Evolutionary conservation across 1,140 invertebrate species (phyloP), one percentile per base, ranked within the genome.

Genomic region (Scaptodrosophila lebanonensis): DNA sequence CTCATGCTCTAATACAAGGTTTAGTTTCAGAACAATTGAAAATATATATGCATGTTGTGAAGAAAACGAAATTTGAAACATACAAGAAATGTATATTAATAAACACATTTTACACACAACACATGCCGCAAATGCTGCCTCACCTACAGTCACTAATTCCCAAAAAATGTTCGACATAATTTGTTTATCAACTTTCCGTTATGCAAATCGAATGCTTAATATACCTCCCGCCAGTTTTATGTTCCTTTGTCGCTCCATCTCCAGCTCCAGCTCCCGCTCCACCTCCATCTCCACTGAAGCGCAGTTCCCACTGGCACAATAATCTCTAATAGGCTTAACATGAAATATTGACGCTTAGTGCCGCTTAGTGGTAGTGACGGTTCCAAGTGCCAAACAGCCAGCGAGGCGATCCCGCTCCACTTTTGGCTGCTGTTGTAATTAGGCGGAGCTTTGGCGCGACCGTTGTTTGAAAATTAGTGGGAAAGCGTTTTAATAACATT

Each of bases 271-370:
- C 22, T 6, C 13, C 27, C 49, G 15, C 32, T 25, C 32, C 11
- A 3, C 16, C 32, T 18, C 22, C 9, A 39, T 12, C 40, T 38
- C 30, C 22, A 25, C 22, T 25, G 3, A 25, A 25, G 22, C 22
- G 33, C 49, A 52, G 47, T 58, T 66, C 18, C 59, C 67, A 64
- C 67, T 82, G 73, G 68, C 75, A 79, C 69, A 79, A 82, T 73
- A 79, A 79, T 82, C 75, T 69, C 52, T 73, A 79, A 82, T 79
- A 82, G 75, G 73, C 73, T 79, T 79, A 79, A 56, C 75, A 73
- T 79, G 68, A 79, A 82, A 79, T 79, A 79, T 79, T 82, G 73
- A 82, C 69, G 73, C 75, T 77, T 77, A 75, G 61, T 76, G 70
- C 62, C 70, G 70, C 70, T 75, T 76, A 76, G 54, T 76, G 70